Evolutionary conservation across 2,113 vertebrate species (phyloP), one percentile per base, ranked within the genome.

Genomic region (Pogona vitticeps): DNA sequence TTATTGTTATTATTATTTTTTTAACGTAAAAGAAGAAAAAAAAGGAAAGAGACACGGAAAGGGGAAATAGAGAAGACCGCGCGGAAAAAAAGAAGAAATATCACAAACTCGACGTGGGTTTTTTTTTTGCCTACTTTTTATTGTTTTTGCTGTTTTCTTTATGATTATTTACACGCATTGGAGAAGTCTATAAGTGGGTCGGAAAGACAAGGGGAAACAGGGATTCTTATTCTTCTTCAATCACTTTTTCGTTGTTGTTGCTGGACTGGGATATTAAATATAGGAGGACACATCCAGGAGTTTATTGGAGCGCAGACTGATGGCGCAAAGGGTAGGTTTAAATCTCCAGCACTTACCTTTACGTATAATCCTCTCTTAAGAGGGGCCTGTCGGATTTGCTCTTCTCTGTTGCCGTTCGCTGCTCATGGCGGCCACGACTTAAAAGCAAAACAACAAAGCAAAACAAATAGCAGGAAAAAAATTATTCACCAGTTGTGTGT

Each of bases 301-400:
- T 98, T 98, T 98, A 98, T 98, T 98, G 98, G 98, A 99, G 98
- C 98, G 98, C 98, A 98, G 98, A 98, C 98, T 98, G 98, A 99
- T 99, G 99, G 99, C 99, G 98, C 99, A 99, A 98, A 98, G 98
- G 99, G 99, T 99, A 99, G 98, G 99, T 99, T 98, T 97, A 97
- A 98, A 98, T 98, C 98, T 97, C 97, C 97, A 96, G 93, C 97
- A 96, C 97, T 98, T 97, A 98, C 98, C 97, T 80, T 97, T 63
- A 97, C 97, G 98, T 97, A 97, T 97, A 97, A 98, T 96, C 97
- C 97, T 97, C 94, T 96, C 94, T 96, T 97, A 93, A 97, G 96
- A 96, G 97, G 97, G 97, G 97, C 98, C 97, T 96, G 95, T 95
- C 96, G 93, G 96, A 95, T 96, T 95, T 93, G 92, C 89, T 95